Evolutionary conservation across 2,888 invertebrate species (phyloP).

Genomic region (Cantharis rustica): DNA sequence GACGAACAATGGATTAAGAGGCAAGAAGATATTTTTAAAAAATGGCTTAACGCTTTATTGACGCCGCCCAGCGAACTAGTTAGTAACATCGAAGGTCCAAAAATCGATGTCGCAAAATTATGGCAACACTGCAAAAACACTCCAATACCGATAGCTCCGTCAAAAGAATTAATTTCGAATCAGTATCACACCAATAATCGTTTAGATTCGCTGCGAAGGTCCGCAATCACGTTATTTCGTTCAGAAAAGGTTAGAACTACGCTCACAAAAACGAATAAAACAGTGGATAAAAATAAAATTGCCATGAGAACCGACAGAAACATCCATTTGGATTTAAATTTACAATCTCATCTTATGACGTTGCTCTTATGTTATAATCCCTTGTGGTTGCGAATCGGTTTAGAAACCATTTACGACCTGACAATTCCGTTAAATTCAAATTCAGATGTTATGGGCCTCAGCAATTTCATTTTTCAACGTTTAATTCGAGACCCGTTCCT

Average conservation of each 20-base stretch:
- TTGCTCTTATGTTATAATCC: conserved; percentile 86
- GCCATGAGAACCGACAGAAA: conserved; percentile 77
- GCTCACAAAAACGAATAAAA: conserved; percentile 69
- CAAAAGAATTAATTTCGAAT: conserved; percentile 71
- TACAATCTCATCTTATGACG: conserved; percentile 77
- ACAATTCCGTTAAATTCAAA: conserved; percentile 76
- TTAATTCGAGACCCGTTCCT: conserved; percentile 79
- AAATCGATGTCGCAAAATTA: conserved; percentile 73
- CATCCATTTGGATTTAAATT: conserved; percentile 80
- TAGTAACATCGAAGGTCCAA: conserved; percentile 62
- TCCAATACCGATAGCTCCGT: conserved; percentile 67
- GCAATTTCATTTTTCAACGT: conserved; percentile 75
- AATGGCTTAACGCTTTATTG: conserved; percentile 79
- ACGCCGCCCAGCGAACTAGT: conserved; percentile 78
- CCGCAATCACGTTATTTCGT: conserved; percentile 53
- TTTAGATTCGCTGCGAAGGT: conserved; percentile 68
- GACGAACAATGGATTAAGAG: conserved; percentile 70
- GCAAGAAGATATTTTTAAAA: conserved; percentile 73
- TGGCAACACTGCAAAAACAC: conserved; percentile 76
- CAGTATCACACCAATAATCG: conserved; percentile 70
- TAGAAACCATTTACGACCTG: conserved; percentile 83
- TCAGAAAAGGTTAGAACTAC: conserved; percentile 59
- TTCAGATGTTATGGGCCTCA: conserved; percentile 77
- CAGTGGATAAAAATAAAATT: conserved; percentile 77
- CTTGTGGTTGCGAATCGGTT: conserved; percentile 84